These are phyloP conservation scores for Pangasius mekongensis DNA, from an alignment of 2,797 vertebrate species.

Conservation along the genomic window DNA sequence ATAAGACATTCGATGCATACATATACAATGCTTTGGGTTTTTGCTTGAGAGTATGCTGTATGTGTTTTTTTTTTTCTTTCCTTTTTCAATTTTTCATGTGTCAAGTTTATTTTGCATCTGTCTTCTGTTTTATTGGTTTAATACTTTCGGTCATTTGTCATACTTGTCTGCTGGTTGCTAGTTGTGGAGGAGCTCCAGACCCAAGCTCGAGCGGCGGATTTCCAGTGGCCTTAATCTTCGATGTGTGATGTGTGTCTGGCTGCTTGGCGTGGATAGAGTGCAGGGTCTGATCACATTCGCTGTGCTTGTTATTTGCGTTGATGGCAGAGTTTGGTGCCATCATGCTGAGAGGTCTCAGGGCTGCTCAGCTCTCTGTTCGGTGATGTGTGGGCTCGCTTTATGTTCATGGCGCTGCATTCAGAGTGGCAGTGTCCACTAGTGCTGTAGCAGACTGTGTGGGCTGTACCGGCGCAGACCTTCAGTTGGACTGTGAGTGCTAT, in stretches of 20 bases:
- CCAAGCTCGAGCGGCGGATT: neutral
- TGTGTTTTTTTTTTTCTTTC: neutral
- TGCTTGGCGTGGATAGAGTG: neutral
- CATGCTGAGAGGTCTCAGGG: constrained; percentile 1
- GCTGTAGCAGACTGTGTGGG: neutral
- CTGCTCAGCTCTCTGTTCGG: neutral
- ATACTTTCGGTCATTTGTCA: neutral
- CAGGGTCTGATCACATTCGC: constrained; percentile 5
- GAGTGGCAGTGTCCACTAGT: neutral
- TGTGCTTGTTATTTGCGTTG: neutral
- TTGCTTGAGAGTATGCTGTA: neutral
- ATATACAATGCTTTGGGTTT: neutral
- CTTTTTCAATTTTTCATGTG: neutral
- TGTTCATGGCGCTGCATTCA: neutral
- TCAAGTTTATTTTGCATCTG: neutral
- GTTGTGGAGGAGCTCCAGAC: neutral
- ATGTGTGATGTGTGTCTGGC: neutral
- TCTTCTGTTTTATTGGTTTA: neutral
- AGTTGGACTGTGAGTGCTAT: neutral
- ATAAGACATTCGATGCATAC: neutral
- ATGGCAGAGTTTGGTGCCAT: neutral
- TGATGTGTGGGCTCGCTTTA: neutral
- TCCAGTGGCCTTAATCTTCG: neutral
- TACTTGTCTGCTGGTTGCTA: neutral
- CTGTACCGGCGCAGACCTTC: neutral